A percentile compares a stretch with the other conserved stretches of the same genome.
These are phyloP conservation scores for Pachypanchax playfairii DNA, from an alignment of 2,113 vertebrate species.

Conservation along the genomic window DNA sequence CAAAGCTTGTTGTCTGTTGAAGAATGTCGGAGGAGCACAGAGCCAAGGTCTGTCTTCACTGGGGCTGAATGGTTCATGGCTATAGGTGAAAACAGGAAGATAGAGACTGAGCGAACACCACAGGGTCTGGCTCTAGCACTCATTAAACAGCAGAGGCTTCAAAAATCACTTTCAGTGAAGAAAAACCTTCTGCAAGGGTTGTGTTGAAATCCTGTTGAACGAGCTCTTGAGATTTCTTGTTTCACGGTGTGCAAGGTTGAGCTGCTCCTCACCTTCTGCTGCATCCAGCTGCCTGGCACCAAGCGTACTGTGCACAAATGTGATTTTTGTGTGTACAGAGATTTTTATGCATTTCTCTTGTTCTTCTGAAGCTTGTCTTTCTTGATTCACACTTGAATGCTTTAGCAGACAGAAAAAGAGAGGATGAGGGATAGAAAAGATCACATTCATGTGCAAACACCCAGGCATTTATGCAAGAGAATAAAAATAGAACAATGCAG, in stretches of 20 bases:
- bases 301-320: conserved; percentile 6
- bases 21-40: conserved; percentile 17
- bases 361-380: conserved; percentile 28
- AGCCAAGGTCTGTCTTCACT: conserved; percentile 25
- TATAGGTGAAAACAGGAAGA: conserved; percentile 33
- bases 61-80: conserved; percentile 28
- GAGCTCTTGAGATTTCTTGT: conserved; percentile 40
- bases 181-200: conserved; percentile 29
- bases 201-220: conserved; percentile 50
- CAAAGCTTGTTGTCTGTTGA: conserved; percentile 14
- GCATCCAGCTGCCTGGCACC: conserved; percentile 21
- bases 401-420: conserved; percentile 6
- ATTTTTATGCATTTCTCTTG: conserved; percentile 45
- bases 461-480: neutral
- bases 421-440: neutral
- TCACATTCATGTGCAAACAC: neutral
- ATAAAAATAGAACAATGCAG: neutral
- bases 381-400: neutral
- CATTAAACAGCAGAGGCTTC: conserved; percentile 36
- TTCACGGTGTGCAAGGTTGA: conserved; percentile 41
- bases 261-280: conserved; percentile 19
- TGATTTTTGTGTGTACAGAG: conserved; percentile 7
- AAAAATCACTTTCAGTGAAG: conserved; percentile 23
- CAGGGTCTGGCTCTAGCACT: conserved; percentile 34
- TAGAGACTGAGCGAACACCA: conserved; percentile 1